Base-by-base conservation (phyloP, 2,888 invertebrate genomes). In the Drosophila mimica region DNA sequence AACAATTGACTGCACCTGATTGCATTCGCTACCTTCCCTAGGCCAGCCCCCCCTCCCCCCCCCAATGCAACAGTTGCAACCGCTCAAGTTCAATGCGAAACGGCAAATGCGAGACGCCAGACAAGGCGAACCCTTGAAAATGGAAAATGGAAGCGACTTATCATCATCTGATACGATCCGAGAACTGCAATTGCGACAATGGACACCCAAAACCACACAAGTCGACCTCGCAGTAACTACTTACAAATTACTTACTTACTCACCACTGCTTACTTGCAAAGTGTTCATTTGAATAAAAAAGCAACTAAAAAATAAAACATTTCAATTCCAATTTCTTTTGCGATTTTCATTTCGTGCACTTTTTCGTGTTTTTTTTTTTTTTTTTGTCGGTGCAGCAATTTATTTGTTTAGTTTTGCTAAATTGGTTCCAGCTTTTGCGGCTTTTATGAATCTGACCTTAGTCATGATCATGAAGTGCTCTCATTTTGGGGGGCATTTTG, bases 111-210 rank as follows among this genome's bases (percentile, higher is more conserved):
- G 90, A 85, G 83, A 67, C 67, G 76, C 87, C 83, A 85, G 85
- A 90, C 85, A 84, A 87, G 90, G 86, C 88, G 63, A 87, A 77
- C 89, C 91, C 87, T 88, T 90, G 87, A 73, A 89, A 90, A 90
- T 86, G 83, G 87, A 73, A 89, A 90, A 90, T 86, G 83, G 84
- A 85, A 82, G 71, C 70, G 64, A 46, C 60, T 67, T 70, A 68
- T 78, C 72, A 76, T 76, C 80, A 76, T 67, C 71, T 80, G 62
- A 79, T 76, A 79, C 25, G 25, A 25, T 25, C 2, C 75, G 73
- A 61, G 72, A 61, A 70, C 34, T 33, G 43, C 43, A 43, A 52
- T 49, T 46, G 63, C 64, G 43, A 53, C 57, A 54, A 76, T 60
- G 71, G 52, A 71, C 56, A 56, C 56, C 56, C 56, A 46, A 46